Conservation (phyloP, 2,888 invertebrate species). For the Drosophila pseudotalamancana region DNA sequence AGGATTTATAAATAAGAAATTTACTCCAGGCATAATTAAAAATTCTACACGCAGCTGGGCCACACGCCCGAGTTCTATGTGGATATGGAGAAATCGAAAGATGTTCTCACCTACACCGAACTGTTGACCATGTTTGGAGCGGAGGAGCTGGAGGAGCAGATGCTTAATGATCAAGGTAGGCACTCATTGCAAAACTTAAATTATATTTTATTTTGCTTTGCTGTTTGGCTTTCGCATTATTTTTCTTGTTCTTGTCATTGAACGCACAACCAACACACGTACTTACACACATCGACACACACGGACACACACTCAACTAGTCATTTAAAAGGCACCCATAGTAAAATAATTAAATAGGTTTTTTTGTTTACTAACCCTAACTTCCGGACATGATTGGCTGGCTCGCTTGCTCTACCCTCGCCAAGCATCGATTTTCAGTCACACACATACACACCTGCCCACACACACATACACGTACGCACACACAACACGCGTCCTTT, state of each 20-base stretch:
- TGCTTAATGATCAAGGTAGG: slow-evolving; percentile 92
- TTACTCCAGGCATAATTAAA: slow-evolving; percentile 36
- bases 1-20: slow-evolving; percentile 59
- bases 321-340: slow-evolving; percentile 9
- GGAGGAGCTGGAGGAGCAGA: slow-evolving; percentile 88
- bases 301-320: slow-evolving; percentile 6
- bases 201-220: slow-evolving; percentile 46
- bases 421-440: slow-evolving; percentile 77
- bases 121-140: slow-evolving; percentile 90
- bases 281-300: slow-evolving; percentile 1
- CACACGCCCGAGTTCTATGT: slow-evolving; percentile 92
- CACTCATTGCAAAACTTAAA: no score
- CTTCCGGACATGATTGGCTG: slow-evolving; percentile 55
- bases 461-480: slow-evolving; percentile 18
- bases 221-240: slow-evolving; percentile 40
- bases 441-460: slow-evolving; percentile 29
- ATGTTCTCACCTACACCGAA: slow-evolving; percentile 88
- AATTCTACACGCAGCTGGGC: slow-evolving; percentile 87
- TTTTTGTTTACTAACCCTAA: slow-evolving; percentile 66
- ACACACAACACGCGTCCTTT: slow-evolving; percentile 34
- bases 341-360: slow-evolving; percentile 70
- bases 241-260: slow-evolving; percentile 22
- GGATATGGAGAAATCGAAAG: slow-evolving; percentile 86
- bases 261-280: slow-evolving; percentile 26
- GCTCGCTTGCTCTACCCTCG: slow-evolving; percentile 33